These are phyloP conservation scores for Cervus canadensis DNA, from an alignment of 2,113 vertebrate genomes.

Conservation along the genomic window DNA sequence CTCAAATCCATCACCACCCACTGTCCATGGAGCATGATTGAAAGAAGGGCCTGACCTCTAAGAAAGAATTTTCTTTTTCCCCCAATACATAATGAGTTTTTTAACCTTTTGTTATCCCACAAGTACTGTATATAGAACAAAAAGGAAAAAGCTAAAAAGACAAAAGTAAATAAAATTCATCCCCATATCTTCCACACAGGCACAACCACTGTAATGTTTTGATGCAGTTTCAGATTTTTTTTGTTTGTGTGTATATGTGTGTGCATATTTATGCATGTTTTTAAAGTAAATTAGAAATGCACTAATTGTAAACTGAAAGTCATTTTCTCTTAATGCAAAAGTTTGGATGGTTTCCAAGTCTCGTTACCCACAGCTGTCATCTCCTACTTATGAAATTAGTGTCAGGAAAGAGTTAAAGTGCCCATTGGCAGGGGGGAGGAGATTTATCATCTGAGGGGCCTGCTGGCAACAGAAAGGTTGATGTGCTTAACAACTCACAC, in stretches of 20 bases:
- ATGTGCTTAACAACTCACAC: neutral
- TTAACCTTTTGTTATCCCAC: constrained; percentile 17
- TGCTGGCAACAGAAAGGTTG: neutral
- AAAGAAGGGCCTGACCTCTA: constrained; percentile 10
- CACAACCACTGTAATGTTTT: neutral
- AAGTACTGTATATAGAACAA: neutral
- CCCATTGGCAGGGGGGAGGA: neutral
- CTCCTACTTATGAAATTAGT: neutral
- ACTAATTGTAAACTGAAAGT: neutral
- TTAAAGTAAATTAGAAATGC: neutral
- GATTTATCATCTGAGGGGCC: neutral
- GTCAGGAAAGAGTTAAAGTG: neutral
- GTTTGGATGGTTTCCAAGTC: constrained; percentile 18
- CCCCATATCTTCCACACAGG: neutral
- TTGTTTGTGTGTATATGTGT: neutral
- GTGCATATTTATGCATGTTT: neutral
- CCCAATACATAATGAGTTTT: constrained; percentile 12
- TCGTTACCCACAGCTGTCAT: neutral
- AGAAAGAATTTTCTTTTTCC: neutral
- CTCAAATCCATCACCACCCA: constrained; percentile 27
- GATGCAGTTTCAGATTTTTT: neutral
- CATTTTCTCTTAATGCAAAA: neutral
- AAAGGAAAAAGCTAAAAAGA: neutral
- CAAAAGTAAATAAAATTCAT: neutral
- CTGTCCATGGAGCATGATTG: neutral